Evolutionary conservation across 2,888 invertebrate genomes (phyloP), one percentile per base, ranked within the genome.

Genomic region (Xanthorhoe designata): DNA sequence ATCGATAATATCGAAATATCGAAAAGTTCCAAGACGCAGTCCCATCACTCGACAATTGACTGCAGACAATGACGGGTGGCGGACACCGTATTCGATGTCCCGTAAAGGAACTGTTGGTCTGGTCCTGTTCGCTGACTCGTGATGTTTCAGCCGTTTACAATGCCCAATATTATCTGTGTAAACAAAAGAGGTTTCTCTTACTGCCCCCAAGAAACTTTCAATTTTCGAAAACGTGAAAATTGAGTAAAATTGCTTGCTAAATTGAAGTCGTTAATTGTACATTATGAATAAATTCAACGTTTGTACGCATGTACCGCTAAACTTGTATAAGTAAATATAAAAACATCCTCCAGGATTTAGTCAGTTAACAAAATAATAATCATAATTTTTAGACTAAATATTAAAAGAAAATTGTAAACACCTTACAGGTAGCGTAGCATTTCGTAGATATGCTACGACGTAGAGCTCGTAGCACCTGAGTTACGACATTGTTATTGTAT

Each of bases 31-130:
- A 61, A 45, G 61, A 61, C 19, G n/a, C 9, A 5, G 19, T 35
- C 61, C 17, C 63, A 17, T 38, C 68, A 51, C 68, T 70, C 54
- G 29, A 24, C 18, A 71, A 73, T 71, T 68, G 68, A 68, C 73
- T 70, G 57, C 61, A 73, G 81, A 83, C 82, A 85, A 78, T 84
- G 84, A 84, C 76, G 76, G 81, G 83, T 79, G 76, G 68, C 58
- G 73, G 77, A 71, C 80, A 81, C 83, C 77, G 75, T 77, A 72
- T 61, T 74, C 80, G 81, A 81, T 78, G 80, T 78, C 61, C 77
- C 82, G 77, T 81, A 75, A 81, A 71, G 68, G 75, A 72, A 71
- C 73, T 63, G 70, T 77, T 75, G 82, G 78, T 76, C 77, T 68
- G 65, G 70, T 75, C 72, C 63, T 66, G 61, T 68, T 69, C 29